Base-by-base conservation (phyloP, 1,140 invertebrate genomes). In the Drosophila tsacasi region DNA sequence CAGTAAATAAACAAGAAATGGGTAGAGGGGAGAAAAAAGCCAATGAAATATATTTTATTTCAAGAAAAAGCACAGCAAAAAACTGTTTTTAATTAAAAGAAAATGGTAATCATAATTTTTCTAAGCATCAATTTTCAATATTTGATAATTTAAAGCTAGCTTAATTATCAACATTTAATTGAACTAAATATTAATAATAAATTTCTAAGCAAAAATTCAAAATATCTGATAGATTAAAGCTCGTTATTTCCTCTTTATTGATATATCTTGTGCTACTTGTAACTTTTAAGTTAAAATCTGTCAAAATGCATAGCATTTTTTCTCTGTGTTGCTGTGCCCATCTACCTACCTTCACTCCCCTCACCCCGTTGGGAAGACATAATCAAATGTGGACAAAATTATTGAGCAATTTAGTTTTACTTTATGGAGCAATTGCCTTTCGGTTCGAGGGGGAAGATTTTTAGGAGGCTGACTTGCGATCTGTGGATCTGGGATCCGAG, bases 361-460 rank as follows among this genome's bases (percentile, higher is more conserved):
- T 13, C 67, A 2, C 23, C 42, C 10, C 42, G 12, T 10, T n/a
- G 23, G 82, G 78, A 90, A 90, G 85, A 90, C 85, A 91, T 90
- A 85, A 90, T 90, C 85, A 91, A 91, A 91, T 91, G 86, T 91
- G 86, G 86, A 91, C 86, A 91, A 91, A 91, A 91, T 91, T 91
- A 91, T 91, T 91, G 86, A 91, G 86, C 86, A 91, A 91, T 91
- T 91, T 91, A 91, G 86, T 91, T 91, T 91, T 91, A 91, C 79
- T 91, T 91, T 91, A 91, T 91, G 86, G 86, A 91, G 86, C 86
- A 91, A 91, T 91, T 91, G 87, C 76, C 76, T 78, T 61, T 81
- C 47, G 74, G 66, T 63, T 35, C 25, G 32, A 17, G 47, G 50
- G 55, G 35, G 27, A 47, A 23, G 40, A 37, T 52, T 39, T 49